These are phyloP conservation scores for Tupiocoris notatus DNA, from an alignment of 2,888 invertebrate species.

Conservation along the genomic window DNA sequence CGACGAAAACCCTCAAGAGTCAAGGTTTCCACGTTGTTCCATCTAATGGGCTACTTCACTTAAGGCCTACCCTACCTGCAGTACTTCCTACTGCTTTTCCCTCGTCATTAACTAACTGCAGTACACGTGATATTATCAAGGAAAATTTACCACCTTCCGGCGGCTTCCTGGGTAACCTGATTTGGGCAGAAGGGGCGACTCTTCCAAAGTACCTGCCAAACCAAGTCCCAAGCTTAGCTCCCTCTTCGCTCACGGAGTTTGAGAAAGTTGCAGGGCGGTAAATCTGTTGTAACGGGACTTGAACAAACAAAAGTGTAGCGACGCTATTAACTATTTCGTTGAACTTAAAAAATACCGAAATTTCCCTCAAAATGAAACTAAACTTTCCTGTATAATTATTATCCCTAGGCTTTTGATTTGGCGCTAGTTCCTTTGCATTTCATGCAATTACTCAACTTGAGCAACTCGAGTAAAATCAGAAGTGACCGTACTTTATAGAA, in stretches of 20 bases:
- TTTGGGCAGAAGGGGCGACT: constrained; percentile 10
- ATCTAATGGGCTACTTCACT: constrained; percentile 37
- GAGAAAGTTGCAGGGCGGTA: constrained; percentile 19
- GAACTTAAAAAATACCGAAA: neutral
- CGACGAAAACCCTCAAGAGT: neutral
- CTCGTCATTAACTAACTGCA: constrained; percentile 31
- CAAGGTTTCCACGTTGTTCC: constrained; percentile 13
- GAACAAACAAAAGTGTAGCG: constrained; percentile 7
- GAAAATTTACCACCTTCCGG: constrained; percentile 29
- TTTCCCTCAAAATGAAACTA: no score
- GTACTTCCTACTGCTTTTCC: neutral
- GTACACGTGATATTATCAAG: constrained; percentile 33
- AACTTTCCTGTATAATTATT: neutral
- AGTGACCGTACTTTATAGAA: no score
- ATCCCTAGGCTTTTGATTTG: no score
- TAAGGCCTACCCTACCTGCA: neutral
- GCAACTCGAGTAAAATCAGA: no score
- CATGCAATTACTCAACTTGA: no score
- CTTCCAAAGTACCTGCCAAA: neutral
- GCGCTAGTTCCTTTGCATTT: no score
- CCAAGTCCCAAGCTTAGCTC: neutral
- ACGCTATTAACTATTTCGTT: constrained; percentile 1
- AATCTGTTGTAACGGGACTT: constrained; percentile 6
- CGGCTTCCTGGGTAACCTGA: constrained; percentile 24
- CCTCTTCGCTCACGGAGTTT: neutral